Percentiles rank a stretch among this genome's conserved stretches.
Evolutionary conservation across 2,888 invertebrate genomes (phyloP).

Genomic region (Colletes collaris): DNA sequence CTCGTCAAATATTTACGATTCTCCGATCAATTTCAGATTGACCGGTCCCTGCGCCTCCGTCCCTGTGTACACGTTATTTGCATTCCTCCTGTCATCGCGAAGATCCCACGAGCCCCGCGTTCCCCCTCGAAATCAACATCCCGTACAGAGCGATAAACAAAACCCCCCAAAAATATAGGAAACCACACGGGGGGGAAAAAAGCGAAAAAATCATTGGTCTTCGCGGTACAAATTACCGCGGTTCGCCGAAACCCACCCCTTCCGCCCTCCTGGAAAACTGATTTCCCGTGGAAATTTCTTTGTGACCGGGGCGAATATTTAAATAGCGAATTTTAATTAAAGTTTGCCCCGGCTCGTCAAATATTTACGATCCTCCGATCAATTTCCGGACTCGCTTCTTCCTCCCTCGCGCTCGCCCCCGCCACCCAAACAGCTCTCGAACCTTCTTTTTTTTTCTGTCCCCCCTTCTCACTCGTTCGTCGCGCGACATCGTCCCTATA

Average conservation of each 20-base stretch:
- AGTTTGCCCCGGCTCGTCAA: constrained; percentile 49
- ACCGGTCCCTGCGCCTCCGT: not conserved
- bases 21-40: constrained; percentile 18
- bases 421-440: not conserved
- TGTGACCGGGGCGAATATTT: constrained; percentile 49
- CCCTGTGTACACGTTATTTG: constrained; percentile 3
- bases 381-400: constrained; percentile 42
- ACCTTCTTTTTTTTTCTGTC: not conserved
- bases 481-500: constrained; percentile 31
- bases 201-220: not conserved
- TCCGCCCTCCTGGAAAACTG: constrained; percentile 10
- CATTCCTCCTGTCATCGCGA: not conserved
- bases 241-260: not conserved
- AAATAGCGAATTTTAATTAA: constrained; percentile 64
- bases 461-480: constrained; percentile 13
- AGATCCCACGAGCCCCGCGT: not conserved
- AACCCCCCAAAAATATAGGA: no score
- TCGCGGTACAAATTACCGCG: constrained; percentile 13
- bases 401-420: not conserved
- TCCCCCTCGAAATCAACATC: not conserved
- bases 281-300: constrained; percentile 48
- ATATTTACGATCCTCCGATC: constrained; percentile 61
- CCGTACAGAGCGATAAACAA: not conserved
- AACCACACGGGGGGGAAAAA: not conserved
- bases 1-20: constrained; percentile 26